Conservation (phyloP, 2,113 vertebrate species). For the Gopherus evgoodei region DNA sequence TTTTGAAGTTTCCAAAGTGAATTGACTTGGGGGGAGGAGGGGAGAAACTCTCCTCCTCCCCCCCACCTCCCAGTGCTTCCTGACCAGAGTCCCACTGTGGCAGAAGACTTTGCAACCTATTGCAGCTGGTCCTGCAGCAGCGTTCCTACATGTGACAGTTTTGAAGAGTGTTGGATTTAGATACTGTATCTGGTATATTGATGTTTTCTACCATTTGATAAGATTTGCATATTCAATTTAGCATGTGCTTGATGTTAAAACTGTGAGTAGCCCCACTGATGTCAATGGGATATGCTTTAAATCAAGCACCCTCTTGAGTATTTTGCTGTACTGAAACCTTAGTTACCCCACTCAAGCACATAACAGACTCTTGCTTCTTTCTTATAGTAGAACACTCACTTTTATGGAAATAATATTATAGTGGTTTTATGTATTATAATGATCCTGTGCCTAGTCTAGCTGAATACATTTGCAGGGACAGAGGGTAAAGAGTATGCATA, state of each 20-base stretch:
- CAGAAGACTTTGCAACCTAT: not conserved
- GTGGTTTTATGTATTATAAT: not conserved
- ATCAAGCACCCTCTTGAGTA: not conserved
- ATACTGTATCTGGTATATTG: rapidly evolving
- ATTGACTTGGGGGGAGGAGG: not conserved
- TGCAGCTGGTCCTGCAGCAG: not conserved
- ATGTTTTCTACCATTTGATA: not conserved
- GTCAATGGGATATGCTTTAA: not conserved
- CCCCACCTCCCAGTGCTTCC: not conserved
- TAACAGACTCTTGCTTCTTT: not conserved
- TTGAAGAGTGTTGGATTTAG: not conserved
- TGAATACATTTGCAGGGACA: not conserved
- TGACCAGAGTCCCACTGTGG: not conserved
- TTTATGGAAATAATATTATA: not conserved
- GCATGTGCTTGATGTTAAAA: not conserved
- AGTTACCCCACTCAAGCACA: rapidly evolving
- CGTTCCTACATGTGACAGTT: not conserved
- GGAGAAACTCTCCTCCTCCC: not conserved
- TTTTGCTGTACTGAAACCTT: not conserved
- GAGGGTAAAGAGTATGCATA: not conserved
- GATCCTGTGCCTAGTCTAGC: not conserved
- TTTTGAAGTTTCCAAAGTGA: not conserved
- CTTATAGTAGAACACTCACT: not conserved
- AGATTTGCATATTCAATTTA: not conserved
- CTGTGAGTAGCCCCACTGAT: not conserved